Evolutionary conservation across 30 jellyfish, hydroid and myxozoan species (phyloP).

Genomic region (Catostylus mosaicus): DNA sequence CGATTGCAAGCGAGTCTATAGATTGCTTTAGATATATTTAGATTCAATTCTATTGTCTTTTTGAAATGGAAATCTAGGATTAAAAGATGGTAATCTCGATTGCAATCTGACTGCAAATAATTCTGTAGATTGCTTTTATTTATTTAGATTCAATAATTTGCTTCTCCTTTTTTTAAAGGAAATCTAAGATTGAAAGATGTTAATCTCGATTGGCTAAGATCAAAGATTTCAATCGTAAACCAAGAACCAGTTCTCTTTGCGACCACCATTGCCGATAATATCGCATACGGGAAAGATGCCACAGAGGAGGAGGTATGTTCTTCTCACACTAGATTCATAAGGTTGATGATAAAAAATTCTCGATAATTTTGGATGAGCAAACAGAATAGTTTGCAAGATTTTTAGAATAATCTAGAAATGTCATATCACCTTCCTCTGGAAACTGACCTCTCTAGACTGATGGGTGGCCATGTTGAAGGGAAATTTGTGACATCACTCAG

Average conservation of each 20-base stretch:
- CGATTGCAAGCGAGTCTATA: neutral
- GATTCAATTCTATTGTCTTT: neutral
- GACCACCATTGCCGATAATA: conserved; percentile 87
- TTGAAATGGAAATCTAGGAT: conserved; percentile 39
- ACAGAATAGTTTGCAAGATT: too few species aligned
- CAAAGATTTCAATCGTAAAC: conserved; percentile 86
- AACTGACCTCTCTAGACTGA: too few species aligned
- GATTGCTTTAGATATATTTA: neutral
- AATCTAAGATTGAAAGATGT: conserved; percentile 37
- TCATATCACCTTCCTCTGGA: too few species aligned
- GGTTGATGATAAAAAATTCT: too few species aligned
- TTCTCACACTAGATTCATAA: too few species aligned
- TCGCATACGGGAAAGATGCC: conserved; percentile 97
- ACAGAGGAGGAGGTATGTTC: conserved; percentile 77
- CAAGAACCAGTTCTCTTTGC: conserved; percentile 97
- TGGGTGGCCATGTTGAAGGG: too few species aligned
- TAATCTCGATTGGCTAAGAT: conserved; percentile 84
- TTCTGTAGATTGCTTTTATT: too few species aligned
- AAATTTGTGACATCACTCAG: too few species aligned
- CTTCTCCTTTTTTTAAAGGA: conserved; percentile 52
- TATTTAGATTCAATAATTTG: neutral
- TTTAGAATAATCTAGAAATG: too few species aligned
- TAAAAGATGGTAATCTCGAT: conserved; percentile 62
- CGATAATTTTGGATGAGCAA: too few species aligned
- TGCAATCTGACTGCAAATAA: neutral